Conservation (phyloP, 2,888 invertebrate species). For the Metalampra italica region DNA sequence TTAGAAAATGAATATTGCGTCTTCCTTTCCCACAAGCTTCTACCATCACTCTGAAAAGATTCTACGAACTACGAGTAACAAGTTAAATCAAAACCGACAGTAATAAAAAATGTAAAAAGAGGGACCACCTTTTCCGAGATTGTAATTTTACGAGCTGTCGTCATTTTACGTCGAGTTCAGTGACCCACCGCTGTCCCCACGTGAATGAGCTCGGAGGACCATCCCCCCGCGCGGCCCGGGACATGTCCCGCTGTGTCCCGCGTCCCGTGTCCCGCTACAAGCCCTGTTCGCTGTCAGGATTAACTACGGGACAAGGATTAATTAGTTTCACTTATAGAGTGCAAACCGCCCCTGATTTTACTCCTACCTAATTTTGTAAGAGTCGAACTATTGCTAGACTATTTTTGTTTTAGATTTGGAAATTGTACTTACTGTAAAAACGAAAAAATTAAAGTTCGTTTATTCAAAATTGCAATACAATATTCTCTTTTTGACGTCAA, state of each 20-base stretch:
- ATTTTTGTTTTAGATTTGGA: too few species aligned
- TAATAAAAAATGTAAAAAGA: not conserved
- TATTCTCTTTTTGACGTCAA: too few species aligned
- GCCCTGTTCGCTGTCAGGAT: slow-evolving; percentile 2
- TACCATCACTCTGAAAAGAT: too few species aligned
- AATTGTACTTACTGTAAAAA: too few species aligned
- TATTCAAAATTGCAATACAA: too few species aligned
- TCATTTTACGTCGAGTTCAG: not conserved
- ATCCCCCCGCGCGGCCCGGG: not conserved
- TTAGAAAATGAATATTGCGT: too few species aligned
- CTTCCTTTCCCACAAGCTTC: too few species aligned
- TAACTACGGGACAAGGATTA: not conserved
- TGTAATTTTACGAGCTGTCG: slow-evolving; percentile 4
- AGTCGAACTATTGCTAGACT: too few species aligned
- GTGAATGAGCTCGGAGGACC: slow-evolving; percentile 7
- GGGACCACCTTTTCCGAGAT: not conserved
- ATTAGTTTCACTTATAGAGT: not conserved
- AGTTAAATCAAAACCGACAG: too few species aligned
- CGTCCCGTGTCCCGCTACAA: not conserved
- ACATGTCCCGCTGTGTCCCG: slow-evolving; percentile 5
- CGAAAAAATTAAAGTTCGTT: too few species aligned
- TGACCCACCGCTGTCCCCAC: slow-evolving; percentile 1
- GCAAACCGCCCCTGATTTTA: not conserved
- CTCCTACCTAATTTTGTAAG: too few species aligned
- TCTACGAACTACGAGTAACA: too few species aligned